Evolutionary conservation across 2,113 vertebrate species (phyloP), one percentile per base, ranked within the genome.

Genomic region (Arizona elegans): DNA sequence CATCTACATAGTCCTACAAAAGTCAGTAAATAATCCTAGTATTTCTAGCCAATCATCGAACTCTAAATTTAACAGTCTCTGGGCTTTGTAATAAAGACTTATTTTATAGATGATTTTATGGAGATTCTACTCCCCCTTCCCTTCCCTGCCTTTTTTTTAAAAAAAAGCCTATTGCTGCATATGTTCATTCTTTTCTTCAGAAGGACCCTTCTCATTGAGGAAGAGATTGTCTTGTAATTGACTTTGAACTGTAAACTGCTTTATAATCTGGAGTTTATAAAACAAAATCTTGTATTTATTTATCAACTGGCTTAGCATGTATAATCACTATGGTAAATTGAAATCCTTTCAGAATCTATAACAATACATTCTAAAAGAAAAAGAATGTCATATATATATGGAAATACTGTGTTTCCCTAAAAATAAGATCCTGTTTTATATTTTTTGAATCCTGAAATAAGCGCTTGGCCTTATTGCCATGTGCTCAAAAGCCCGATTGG

Each of bases 21-120:
- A 92, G 17, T 89, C 87, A 92, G 56, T 58, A 92, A 87, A 92
- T 92, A 81, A 81, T 81, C 55, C 62, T 75, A 75, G 47, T 90
- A 90, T 23, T 23, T 15, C 43, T 26, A 53, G 58, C 58, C 87
- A 62, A 54, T 43, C 89, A 50, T 89, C 29, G 50, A 58, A 17
- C 23, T 2, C 62, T 58, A 29, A 38, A 85, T 47, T 89, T 86
- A 89, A 56, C 38, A 55, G 38, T 53, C 50, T 85, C 89, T 92
- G 26, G 43, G 43, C 91, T 89, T 89, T 86, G 50, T 87, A 75
- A 90, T 89, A 59, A 81, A 47, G 85, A 88, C 21, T 90, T 70
- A 89, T 55, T 21, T 75, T 53, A 29, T n/a, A 19, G 24, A 52
- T 24, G 17, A 58, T 33, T 81, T 92, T 33, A 47, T 53, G 38